Base-by-base conservation (phyloP, 2,113 vertebrate genomes). In the Oreochromis niloticus region DNA sequence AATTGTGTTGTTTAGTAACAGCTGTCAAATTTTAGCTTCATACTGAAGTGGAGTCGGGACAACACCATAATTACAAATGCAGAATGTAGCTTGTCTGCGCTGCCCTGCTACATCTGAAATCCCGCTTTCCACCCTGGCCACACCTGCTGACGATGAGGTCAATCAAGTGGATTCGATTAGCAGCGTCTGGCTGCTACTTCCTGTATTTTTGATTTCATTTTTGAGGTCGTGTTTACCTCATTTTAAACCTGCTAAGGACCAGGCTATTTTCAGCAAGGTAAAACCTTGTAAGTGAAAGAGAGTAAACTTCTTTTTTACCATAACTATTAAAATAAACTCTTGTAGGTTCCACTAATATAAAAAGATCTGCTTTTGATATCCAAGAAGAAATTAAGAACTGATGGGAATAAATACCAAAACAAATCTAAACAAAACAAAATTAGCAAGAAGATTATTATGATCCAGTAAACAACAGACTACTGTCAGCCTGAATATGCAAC, bases 381-480 rank as follows among this genome's bases (percentile, higher is more conserved):
- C 9, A 46, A 75, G 68, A 48, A 17, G 9, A 75, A 27, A 17
- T 46, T 24, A 75, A 46, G 68, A 75, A 75, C 24, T 75, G 68
- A 48, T 30, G 68, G 41, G 24, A 75, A 48, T 17, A 48, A 30
- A 48, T 48, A 48, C 41, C 4, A 43, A 75, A 75, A 71, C 7
- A 66, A 66, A 4, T 43, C 1, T 1, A 43, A 71, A 73, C 41
- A 68, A 68, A 66, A 71, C 39, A 27, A 71, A 71, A 46, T 71
- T 71, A 43, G 7, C 39, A 71, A 24, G 3, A 73, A 46, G 68
- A 73, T 46, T 46, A 46, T 73, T 46, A 73, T 4, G 46, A 48
- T 48, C 1, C 68, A 46, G 41, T 73, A 73, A 30, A 73, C 68
- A 48, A 73, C 22, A 73, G 14, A 46, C 41, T 14, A 46, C 41